A percentile compares a stretch with the other conserved stretches of the same genome.
These are phyloP conservation scores for Drosophila monieri DNA, from an alignment of 2,888 invertebrate species.

Conservation along the genomic window DNA sequence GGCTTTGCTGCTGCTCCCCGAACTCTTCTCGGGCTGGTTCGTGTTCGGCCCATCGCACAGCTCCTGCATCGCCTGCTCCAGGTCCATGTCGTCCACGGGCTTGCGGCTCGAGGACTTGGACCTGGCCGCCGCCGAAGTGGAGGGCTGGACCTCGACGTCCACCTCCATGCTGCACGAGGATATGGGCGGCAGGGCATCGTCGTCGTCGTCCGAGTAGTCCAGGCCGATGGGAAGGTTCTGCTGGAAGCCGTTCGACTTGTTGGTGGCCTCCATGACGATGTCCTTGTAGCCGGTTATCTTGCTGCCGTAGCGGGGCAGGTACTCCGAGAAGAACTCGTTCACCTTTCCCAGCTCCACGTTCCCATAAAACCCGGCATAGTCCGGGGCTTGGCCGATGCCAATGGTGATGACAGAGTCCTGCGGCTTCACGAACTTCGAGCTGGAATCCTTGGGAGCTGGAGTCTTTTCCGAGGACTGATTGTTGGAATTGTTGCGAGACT, in stretches of 20 bases:
- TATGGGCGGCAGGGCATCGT: neutral
- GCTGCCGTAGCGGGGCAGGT: conserved; percentile 56
- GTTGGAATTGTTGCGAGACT: neutral
- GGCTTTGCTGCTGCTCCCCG: neutral
- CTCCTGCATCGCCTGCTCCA: conserved; percentile 57
- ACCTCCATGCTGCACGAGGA: neutral
- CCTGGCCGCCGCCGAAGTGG: conserved; percentile 12
- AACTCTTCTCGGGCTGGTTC: neutral
- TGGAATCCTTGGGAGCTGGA: conserved; percentile 5
- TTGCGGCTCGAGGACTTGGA: neutral
- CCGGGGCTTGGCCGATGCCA: conserved; percentile 28
- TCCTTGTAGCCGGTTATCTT: conserved; percentile 51
- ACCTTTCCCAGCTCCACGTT: conserved; percentile 28
- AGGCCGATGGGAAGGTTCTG: conserved; percentile 66
- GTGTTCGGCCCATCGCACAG: conserved; percentile 36
- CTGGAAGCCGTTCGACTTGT: conserved; percentile 50
- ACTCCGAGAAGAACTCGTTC: conserved; percentile 52
- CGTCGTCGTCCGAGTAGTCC: conserved; percentile 43
- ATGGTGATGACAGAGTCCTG: conserved; percentile 44
- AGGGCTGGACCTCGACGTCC: conserved; percentile 2
- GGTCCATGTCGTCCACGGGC: conserved; percentile 16
- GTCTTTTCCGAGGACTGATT: neutral
- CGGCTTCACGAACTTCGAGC: conserved; percentile 42
- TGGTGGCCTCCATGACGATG: conserved; percentile 51
- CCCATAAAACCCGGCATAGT: conserved; percentile 62